Evolutionary conservation across 2,888 invertebrate genomes (phyloP).

Genomic region (Charanyca ferruginea): DNA sequence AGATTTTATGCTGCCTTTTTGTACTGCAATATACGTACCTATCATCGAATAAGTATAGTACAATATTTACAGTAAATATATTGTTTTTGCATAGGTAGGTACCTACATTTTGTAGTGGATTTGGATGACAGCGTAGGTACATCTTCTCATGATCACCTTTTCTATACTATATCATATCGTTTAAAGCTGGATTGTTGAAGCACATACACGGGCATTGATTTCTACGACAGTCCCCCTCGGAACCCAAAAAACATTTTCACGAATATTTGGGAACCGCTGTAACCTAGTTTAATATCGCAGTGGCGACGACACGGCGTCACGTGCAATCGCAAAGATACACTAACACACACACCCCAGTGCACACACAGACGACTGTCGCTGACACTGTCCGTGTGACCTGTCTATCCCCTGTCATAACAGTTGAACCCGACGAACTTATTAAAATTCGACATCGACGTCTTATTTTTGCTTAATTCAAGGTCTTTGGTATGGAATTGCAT

Average conservation of each 20-base stretch:
- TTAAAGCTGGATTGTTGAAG: background rate
- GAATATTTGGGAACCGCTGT: slow-evolving; percentile 69
- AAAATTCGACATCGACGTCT: slow-evolving; percentile 31
- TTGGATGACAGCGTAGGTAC: too few species aligned
- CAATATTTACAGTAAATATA: too few species aligned
- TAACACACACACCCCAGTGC: slow-evolving; percentile 69
- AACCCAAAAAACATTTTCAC: background rate
- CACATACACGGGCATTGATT: background rate
- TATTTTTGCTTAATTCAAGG: slow-evolving; percentile 41
- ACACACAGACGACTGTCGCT: slow-evolving; percentile 45
- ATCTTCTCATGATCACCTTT: too few species aligned
- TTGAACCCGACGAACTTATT: slow-evolving; percentile 48
- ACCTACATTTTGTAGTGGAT: too few species aligned
- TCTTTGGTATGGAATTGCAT: background rate
- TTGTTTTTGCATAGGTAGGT: too few species aligned
- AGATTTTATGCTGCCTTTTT: too few species aligned
- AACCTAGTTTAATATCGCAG: slow-evolving; percentile 87
- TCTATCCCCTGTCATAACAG: slow-evolving; percentile 60
- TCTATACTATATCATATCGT: too few species aligned
- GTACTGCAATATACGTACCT: too few species aligned
- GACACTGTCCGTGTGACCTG: slow-evolving; percentile 73
- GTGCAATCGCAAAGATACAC: slow-evolving; percentile 84
- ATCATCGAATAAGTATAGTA: too few species aligned
- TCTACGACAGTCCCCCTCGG: background rate
- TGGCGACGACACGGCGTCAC: slow-evolving; percentile 85